These are phyloP conservation scores for Dendrolimus houi DNA, from an alignment of 2,888 invertebrate genomes.

Conservation along the genomic window DNA sequence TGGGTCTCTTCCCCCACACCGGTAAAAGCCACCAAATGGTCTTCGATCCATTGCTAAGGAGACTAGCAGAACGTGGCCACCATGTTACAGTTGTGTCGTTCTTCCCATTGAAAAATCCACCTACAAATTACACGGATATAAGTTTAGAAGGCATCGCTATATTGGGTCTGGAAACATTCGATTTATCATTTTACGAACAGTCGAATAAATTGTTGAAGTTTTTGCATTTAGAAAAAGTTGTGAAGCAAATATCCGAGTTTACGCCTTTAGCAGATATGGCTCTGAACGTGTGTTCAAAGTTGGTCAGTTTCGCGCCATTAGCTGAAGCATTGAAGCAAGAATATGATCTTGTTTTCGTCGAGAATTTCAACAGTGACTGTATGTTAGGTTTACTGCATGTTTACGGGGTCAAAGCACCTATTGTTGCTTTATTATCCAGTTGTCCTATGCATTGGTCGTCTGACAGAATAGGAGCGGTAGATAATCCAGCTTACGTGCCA, in stretches of 20 bases:
- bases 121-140: constrained; percentile 58
- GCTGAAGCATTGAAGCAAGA: constrained; percentile 45
- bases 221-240: constrained; percentile 35
- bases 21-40: constrained; percentile 80
- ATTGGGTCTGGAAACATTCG: constrained; percentile 45
- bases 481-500: constrained; percentile 73
- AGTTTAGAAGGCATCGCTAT: constrained; percentile 56
- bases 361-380: constrained; percentile 80
- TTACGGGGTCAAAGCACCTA: constrained; percentile 68
- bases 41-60: constrained; percentile 71
- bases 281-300: constrained; percentile 44
- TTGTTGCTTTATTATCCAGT: constrained; percentile 74
- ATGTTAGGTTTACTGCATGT: constrained; percentile 77
- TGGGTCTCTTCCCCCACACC: constrained; percentile 76
- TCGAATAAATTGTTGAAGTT: constrained; percentile 24
- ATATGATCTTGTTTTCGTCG: constrained; percentile 80
- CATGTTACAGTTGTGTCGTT: constrained; percentile 77
- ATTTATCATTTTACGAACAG: constrained; percentile 38
- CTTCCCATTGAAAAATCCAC: constrained; percentile 68
- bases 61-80: constrained; percentile 75
- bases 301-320: constrained; percentile 50
- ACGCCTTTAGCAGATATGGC: constrained; percentile 43
- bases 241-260: constrained; percentile 37
- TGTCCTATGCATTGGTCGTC: constrained; percentile 75
- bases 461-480: constrained; percentile 55